Evolutionary conservation across 2,888 invertebrate species (phyloP).

Genomic region (Stenotaenia linearis): DNA sequence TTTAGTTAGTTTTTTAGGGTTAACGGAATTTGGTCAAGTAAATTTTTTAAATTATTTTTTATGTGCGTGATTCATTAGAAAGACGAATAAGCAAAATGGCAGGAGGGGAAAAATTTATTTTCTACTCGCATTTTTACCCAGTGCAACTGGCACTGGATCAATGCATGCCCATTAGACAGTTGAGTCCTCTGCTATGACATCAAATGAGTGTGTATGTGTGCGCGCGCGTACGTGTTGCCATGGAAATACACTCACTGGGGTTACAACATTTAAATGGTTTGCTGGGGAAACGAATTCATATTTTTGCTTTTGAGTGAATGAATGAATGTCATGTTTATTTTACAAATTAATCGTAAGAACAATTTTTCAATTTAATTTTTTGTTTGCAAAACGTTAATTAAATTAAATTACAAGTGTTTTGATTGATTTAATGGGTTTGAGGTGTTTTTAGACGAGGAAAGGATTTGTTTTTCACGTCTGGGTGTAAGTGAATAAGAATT

Average conservation of each 20-base stretch:
- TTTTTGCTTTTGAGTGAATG: neutral
- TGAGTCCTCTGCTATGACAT: conserved; percentile 13
- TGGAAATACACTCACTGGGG: neutral
- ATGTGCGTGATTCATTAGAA: neutral
- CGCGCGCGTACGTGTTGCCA: neutral
- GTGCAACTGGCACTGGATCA: conserved; percentile 8
- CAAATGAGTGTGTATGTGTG: neutral
- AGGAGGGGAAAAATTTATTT: neutral
- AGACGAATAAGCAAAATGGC: neutral
- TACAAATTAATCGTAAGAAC: neutral
- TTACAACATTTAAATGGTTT: neutral
- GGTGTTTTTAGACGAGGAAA: neutral
- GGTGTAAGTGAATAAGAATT: neutral
- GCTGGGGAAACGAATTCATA: conserved; percentile 15
- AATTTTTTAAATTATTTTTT: neutral
- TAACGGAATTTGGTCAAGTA: neutral
- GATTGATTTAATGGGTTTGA: neutral
- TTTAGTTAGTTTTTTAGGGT: neutral
- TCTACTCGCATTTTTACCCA: neutral
- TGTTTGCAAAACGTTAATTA: neutral
- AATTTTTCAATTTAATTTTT: neutral
- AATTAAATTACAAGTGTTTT: neutral
- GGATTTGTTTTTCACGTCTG: neutral
- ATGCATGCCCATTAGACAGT: conserved; percentile 21
- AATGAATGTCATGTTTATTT: neutral